These are phyloP conservation scores for Cardiocondyla obscurior DNA, from an alignment of 1,140 invertebrate genomes.

Conservation along the genomic window DNA sequence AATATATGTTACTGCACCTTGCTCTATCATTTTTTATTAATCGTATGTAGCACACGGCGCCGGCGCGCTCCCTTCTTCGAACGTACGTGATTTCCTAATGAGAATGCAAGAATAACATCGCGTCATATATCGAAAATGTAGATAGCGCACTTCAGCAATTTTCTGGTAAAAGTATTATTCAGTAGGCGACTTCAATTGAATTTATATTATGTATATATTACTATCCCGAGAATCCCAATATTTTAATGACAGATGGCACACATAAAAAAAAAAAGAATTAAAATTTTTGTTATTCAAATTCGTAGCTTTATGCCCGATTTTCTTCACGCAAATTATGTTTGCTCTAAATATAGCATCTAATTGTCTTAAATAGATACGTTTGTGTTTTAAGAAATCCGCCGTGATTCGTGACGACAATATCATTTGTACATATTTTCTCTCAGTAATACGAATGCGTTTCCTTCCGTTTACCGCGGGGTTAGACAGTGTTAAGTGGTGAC, in stretches of 20 bases:
- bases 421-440: background rate
- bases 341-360: too few species aligned
- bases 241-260: background rate
- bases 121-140: slow-evolving; percentile 3
- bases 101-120: slow-evolving; percentile 11
- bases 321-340: too few species aligned
- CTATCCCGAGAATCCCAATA: background rate
- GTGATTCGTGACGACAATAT: slow-evolving; percentile 20
- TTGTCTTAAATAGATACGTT: background rate
- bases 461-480: background rate
- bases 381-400: background rate
- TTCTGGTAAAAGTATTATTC: slow-evolving; percentile 22
- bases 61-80: slow-evolving; percentile 19
- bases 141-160: slow-evolving; percentile 7
- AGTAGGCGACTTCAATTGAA: background rate
- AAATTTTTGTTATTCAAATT: background rate
- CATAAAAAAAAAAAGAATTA: background rate
- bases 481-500: slow-evolving; percentile 71
- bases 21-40: slow-evolving; percentile 41
- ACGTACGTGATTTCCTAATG: slow-evolving; percentile 55
- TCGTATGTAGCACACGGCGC: slow-evolving; percentile 3
- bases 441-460: slow-evolving; percentile 41
- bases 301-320: background rate
- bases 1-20: slow-evolving; percentile 12
- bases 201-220: slow-evolving; percentile 5